phyloP scores from a whole-genome alignment of 2,113 vertebrate species.

The Vulpes lagopus region DNA sequence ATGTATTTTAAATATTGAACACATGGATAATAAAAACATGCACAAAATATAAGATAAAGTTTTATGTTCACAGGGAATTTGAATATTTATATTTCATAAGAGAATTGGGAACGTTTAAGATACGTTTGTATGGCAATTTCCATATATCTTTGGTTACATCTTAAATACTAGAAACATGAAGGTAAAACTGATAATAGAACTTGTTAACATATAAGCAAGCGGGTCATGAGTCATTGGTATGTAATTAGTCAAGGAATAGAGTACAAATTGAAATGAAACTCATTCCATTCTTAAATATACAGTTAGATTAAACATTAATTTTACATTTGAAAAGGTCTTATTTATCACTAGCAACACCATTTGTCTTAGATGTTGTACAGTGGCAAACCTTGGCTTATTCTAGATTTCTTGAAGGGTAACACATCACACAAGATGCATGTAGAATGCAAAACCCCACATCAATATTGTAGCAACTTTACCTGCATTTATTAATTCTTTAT shows the following conservation, averaged over 20 bases:
- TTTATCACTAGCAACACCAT: not conserved
- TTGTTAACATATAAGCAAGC: not conserved
- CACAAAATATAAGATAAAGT: constrained; percentile 47
- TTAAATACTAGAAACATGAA: not conserved
- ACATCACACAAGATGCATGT: not conserved
- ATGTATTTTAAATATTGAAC: not conserved
- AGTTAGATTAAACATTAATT: constrained; percentile 25
- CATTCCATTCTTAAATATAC: not conserved
- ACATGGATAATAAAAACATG: not conserved
- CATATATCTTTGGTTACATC: not conserved
- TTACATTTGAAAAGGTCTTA: not conserved
- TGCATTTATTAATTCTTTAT: not conserved
- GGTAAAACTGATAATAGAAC: not conserved
- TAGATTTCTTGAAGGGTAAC: not conserved
- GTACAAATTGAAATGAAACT: constrained; percentile 51
- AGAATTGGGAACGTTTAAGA: not conserved
- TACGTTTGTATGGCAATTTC: not conserved
- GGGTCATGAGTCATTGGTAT: not conserved
- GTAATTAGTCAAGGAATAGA: not conserved
- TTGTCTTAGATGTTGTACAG: not conserved
- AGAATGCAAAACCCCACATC: not conserved
- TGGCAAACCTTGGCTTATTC: not conserved
- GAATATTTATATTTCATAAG: not conserved
- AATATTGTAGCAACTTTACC: not conserved
- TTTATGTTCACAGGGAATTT: constrained; percentile 37